Evolutionary conservation across 2,113 vertebrate species (phyloP).

Genomic region (Xiphorhynchus elegans): DNA sequence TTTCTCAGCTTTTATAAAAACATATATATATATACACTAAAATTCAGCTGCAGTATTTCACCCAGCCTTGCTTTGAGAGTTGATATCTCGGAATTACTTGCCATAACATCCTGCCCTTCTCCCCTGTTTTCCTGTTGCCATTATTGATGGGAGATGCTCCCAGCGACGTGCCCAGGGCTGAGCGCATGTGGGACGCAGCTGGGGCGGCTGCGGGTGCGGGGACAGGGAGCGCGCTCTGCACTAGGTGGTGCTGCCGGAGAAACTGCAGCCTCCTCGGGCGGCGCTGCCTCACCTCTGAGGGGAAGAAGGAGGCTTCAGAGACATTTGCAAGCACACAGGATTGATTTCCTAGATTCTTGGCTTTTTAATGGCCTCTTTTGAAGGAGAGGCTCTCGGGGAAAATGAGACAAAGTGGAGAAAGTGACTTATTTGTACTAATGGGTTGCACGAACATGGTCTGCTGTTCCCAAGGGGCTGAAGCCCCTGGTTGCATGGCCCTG

Average conservation of each 20-base stretch:
- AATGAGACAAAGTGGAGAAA: neutral
- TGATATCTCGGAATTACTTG: neutral
- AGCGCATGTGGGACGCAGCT: slow-evolving; percentile 1
- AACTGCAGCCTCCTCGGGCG: neutral
- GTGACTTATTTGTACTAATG: neutral
- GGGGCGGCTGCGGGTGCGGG: neutral
- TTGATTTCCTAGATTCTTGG: neutral
- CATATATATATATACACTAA: neutral
- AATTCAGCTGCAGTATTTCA: neutral
- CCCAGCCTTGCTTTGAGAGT: neutral
- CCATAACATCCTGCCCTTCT: neutral
- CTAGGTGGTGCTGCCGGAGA: slow-evolving; percentile 40
- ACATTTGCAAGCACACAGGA: neutral
- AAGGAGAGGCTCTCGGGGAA: neutral
- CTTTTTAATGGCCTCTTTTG: neutral
- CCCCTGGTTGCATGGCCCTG: neutral
- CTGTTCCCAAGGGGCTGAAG: neutral
- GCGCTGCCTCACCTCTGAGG: neutral
- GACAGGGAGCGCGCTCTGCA: neutral
- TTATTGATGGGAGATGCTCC: neutral
- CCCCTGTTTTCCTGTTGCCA: neutral
- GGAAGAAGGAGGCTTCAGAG: neutral
- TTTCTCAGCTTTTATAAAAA: neutral
- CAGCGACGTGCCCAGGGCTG: neutral
- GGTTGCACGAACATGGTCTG: neutral